Percentiles rank a stretch among this genome's conserved stretches.
Conservation (phyloP, 2,113 vertebrate species). For the Hirundichthys speculiger region DNA sequence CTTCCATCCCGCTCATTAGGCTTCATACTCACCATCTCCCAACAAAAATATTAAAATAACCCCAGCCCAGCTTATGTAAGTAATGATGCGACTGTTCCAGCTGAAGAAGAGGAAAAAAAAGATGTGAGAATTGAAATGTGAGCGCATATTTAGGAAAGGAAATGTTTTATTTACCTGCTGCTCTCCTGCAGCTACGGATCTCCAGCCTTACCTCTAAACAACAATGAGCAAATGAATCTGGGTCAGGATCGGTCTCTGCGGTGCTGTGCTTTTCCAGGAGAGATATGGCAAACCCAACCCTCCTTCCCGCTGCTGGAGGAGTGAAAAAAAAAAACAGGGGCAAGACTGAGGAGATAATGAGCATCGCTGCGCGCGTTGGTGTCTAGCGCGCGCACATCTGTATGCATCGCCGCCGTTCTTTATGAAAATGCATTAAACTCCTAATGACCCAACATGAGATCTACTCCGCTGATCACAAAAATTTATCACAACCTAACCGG, state of each 20-base stretch:
- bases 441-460: slow-evolving; percentile 49
- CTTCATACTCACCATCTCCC: slow-evolving; percentile 11
- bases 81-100: background rate
- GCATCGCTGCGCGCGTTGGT: slow-evolving; percentile 15
- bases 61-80: slow-evolving; percentile 19
- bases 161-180: slow-evolving; percentile 36
- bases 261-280: slow-evolving; percentile 48
- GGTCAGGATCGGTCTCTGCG: slow-evolving; percentile 61
- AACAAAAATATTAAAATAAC: slow-evolving; percentile 25
- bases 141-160: slow-evolving; percentile 14
- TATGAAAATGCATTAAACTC: slow-evolving; percentile 50
- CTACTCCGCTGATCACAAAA: slow-evolving; percentile 28
- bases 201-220: slow-evolving; percentile 21
- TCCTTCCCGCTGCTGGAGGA: slow-evolving; percentile 42
- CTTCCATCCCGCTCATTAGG: slow-evolving; percentile 1
- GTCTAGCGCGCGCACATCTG: slow-evolving; percentile 5
- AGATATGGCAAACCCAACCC: slow-evolving; percentile 49
- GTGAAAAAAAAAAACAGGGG: slow-evolving; percentile 68
- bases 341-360: slow-evolving; percentile 73
- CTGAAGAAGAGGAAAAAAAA: background rate
- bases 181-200: slow-evolving; percentile 38
- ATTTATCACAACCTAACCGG: slow-evolving; percentile 37
- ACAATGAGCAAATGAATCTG: slow-evolving; percentile 57
- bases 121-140: slow-evolving; percentile 6
- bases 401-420: slow-evolving; percentile 25